phyloP scores from a whole-genome alignment of 2,797 vertebrate genomes.

The Melanotaenia parkinsoni region DNA sequence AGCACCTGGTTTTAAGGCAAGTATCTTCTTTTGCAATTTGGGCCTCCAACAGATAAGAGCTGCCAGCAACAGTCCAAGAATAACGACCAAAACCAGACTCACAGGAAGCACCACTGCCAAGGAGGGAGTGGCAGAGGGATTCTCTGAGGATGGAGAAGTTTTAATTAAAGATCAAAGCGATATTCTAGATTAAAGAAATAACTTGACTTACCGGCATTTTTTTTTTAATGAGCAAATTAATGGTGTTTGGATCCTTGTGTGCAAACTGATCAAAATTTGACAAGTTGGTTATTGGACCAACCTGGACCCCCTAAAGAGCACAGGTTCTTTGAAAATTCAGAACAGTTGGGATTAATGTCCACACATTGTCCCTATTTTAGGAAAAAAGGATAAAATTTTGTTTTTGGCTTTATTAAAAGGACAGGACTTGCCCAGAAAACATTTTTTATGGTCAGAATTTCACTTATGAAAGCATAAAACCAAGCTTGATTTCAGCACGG shows the following conservation, averaged over 20 bases:
- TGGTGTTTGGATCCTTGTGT: neutral
- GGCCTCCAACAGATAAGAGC: slow-evolving; percentile 53
- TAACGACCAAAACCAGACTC: slow-evolving; percentile 35
- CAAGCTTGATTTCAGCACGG: too few species aligned
- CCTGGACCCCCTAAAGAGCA: too few species aligned
- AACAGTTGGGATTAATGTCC: too few species aligned
- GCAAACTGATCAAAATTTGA: neutral
- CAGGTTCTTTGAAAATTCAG: too few species aligned
- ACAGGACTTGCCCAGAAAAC: too few species aligned
- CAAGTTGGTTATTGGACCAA: neutral
- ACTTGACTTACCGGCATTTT: neutral
- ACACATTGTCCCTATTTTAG: too few species aligned
- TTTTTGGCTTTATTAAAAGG: too few species aligned
- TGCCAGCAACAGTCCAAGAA: slow-evolving; percentile 46
- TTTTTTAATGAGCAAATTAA: neutral
- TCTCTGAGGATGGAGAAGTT: slow-evolving; percentile 37
- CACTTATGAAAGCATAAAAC: too few species aligned
- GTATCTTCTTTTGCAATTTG: slow-evolving; percentile 31
- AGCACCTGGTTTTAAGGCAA: slow-evolving; percentile 58
- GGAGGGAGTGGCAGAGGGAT: slow-evolving; percentile 3
- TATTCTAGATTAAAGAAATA: neutral
- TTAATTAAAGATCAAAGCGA: neutral
- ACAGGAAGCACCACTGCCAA: slow-evolving; percentile 66
- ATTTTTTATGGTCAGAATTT: too few species aligned
- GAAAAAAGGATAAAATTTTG: too few species aligned